Conservation (phyloP, 2,113 vertebrate genomes). For the Nerophis ophidion region DNA sequence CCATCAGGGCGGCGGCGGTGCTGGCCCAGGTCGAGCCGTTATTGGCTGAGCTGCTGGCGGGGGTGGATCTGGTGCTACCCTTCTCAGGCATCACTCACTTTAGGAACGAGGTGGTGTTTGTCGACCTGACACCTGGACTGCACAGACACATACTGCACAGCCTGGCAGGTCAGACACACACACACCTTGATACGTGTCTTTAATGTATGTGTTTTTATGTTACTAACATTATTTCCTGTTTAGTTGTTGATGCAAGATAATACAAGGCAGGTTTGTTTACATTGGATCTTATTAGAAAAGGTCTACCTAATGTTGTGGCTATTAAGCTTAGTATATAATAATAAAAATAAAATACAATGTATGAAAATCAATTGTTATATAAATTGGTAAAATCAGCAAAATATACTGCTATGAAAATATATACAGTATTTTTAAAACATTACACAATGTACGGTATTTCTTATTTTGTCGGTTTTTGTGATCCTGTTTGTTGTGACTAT, state of each 20-base stretch:
- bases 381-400: neutral
- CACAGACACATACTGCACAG: conserved; percentile 68
- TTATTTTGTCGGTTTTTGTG: conserved; percentile 5
- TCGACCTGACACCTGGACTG: conserved; percentile 75
- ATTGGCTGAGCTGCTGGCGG: conserved; percentile 78
- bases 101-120: conserved; percentile 85
- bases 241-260: neutral
- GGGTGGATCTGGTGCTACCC: conserved; percentile 75
- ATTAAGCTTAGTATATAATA: too few relatives aligned
- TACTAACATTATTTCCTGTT: neutral
- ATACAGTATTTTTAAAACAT: neutral
- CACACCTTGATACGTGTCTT: too few relatives aligned
- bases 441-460: neutral
- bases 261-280: too few relatives aligned
- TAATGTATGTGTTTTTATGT: too few relatives aligned
- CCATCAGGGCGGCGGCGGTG: conserved; percentile 74
- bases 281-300: too few relatives aligned
- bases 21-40: conserved; percentile 73
- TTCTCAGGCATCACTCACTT: conserved; percentile 86
- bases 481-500: neutral
- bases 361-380: too few relatives aligned
- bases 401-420: neutral
- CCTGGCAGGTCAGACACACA: conserved; percentile 78
- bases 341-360: too few relatives aligned
- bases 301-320: too few relatives aligned